Percentiles rank a stretch among this genome's conserved stretches.
Conservation (phyloP, 2,888 invertebrate species). For the Nephrotoma appendiculata region DNA sequence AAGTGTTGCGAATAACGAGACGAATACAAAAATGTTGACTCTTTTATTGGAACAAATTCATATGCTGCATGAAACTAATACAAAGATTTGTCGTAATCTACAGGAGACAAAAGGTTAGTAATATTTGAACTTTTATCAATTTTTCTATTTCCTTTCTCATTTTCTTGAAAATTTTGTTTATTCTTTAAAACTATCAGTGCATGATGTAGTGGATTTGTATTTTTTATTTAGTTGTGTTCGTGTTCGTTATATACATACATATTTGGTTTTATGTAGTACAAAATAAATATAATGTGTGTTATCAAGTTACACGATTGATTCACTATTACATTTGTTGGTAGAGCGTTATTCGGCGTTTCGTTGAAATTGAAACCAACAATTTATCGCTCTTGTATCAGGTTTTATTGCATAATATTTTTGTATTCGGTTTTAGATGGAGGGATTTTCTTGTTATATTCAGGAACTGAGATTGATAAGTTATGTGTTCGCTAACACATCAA, state of each 20-base stretch:
- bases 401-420: neutral
- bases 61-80: conserved; percentile 53
- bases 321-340: neutral
- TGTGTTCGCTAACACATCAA: neutral
- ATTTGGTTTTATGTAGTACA: neutral
- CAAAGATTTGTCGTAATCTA: conserved; percentile 59
- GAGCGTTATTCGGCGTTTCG: neutral
- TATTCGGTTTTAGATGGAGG: neutral
- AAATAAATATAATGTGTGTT: neutral
- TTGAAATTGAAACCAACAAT: neutral
- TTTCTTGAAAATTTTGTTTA: conserved; percentile 12
- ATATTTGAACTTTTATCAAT: neutral
- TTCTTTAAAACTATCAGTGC: conserved; percentile 9
- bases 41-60: conserved; percentile 59
- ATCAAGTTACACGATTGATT: neutral
- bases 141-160: conserved; percentile 1
- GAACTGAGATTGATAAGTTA: neutral
- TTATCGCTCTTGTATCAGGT: neutral
- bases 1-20: conserved; percentile 19
- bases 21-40: conserved; percentile 28
- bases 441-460: neutral
- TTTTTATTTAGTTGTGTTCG: neutral
- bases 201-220: neutral
- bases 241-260: neutral
- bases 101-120: conserved; percentile 52